Conservation (phyloP, 2,888 invertebrate genomes). For the Serrognathus titanus region DNA sequence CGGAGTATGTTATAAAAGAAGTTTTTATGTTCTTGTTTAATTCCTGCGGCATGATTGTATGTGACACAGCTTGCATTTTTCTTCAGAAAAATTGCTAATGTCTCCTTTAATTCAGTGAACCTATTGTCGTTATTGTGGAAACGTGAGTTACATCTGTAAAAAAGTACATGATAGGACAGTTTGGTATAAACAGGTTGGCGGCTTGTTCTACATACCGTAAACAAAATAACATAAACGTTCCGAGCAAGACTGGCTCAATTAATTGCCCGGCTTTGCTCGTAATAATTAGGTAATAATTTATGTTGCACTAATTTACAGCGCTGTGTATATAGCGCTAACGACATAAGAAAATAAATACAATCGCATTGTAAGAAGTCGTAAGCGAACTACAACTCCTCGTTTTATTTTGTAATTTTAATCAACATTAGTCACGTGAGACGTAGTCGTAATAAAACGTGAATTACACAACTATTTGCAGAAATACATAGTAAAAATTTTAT, state of each 20-base stretch:
- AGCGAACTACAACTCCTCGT: no score
- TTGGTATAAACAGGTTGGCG: slow-evolving; percentile 1
- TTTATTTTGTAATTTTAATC: no score
- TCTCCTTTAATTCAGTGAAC: no score
- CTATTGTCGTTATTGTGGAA: neutral
- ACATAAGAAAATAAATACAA: slow-evolving; percentile 16
- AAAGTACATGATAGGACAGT: neutral
- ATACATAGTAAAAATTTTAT: no score
- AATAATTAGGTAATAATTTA: slow-evolving; percentile 30
- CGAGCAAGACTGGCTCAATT: slow-evolving; percentile 26
- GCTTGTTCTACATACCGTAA: slow-evolving; percentile 1
- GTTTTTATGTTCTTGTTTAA: no score
- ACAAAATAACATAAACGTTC: slow-evolving; percentile 8
- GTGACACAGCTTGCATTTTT: no score
- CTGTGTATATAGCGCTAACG: slow-evolving; percentile 20
- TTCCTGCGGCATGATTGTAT: no score
- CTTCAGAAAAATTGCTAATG: no score
- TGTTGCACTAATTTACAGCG: slow-evolving; percentile 24
- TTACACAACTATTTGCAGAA: no score
- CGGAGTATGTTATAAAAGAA: no score
- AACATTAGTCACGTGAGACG: no score
- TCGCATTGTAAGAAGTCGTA: slow-evolving; percentile 11
- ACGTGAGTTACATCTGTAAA: neutral
- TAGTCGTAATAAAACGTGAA: no score
- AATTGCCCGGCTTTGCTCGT: slow-evolving; percentile 25